Base-by-base conservation (phyloP, 2,113 vertebrate species). In the Tragulus kanchil region DNA sequence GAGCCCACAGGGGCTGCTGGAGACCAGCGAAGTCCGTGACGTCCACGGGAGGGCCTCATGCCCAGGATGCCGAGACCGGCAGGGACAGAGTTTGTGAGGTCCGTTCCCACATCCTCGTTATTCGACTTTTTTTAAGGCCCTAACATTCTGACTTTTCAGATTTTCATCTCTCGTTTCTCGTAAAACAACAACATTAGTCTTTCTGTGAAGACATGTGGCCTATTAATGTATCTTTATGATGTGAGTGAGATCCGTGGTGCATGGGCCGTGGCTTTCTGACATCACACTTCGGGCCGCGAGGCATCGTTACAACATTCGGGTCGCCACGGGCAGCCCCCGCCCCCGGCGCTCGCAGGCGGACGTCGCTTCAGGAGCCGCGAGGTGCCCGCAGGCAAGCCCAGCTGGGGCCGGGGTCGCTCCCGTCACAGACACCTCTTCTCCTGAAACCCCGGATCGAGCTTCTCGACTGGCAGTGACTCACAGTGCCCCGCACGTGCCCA, bases 141-240 rank as follows among this genome's bases (percentile, higher is more conserved):
- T 98, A 98, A 98, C 98, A 94, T 89, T 96, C 97, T 94, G 85
- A 85, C 94, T 82, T 54, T 97, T 96, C 96, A 95, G 98, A 98
- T 98, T 97, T 98, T 93, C 97, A 97, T 98, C 95, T 98, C 98
- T 98, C 84, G 94, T 94, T 98, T 98, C 98, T 98, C 98, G 96
- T 98, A 96, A 98, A 98, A 98, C 65, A 83, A 10, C 87, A 98
- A 83, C 95, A 98, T 95, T 96, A 96, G 98, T 95, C 98, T 98
- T 98, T 98, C 97, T 95, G 93, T 96, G 89, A 97, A 98, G 94
- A 93, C 96, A 94, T 92, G 75, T 88, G 94, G 9, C 42, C 98
- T 97, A 97, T 98, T 97, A 98, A 96, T 90, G 96, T 97, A 98
- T 98, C 98, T 98, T 99, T 98, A 99, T 95, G 98, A 98, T 15